Percentiles rank a stretch among this genome's conserved stretches.
phyloP scores from a whole-genome alignment of 2,797 vertebrate genomes.

The Onychomys torridus region DNA sequence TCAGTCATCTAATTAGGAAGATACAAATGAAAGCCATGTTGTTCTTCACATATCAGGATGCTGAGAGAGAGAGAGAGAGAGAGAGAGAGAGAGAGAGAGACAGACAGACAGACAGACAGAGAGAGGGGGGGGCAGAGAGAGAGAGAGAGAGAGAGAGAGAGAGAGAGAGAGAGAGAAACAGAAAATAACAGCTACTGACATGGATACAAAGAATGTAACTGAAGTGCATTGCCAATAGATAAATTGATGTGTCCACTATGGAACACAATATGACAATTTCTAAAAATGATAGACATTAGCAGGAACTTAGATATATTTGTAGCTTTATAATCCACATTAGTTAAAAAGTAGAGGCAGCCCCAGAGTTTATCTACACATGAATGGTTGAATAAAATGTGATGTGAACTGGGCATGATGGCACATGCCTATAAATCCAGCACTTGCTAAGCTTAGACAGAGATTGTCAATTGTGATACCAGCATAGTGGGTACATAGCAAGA shows the following conservation, averaged over 20 bases:
- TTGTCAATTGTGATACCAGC: not conserved
- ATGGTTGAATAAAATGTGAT: not conserved
- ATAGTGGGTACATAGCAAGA: not conserved
- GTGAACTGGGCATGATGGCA: not conserved
- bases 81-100: too few species aligned
- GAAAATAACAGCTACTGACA: not conserved
- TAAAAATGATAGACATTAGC: not conserved
- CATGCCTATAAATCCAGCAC: not conserved
- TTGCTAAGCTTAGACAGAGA: not conserved
- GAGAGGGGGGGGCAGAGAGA: too few species aligned
- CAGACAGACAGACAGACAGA: too few species aligned
- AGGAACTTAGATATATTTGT: not conserved
- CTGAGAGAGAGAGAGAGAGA: too few species aligned
- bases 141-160: too few species aligned
- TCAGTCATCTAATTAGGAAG: not conserved
- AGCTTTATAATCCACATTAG: not conserved
- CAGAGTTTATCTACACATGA: not conserved
- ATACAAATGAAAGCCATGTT: not conserved
- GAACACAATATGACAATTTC: not conserved
- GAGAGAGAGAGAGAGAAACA: not conserved
- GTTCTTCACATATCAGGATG: not conserved
- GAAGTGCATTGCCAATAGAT: not conserved
- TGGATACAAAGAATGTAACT: not conserved
- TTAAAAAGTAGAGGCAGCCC: not conserved
- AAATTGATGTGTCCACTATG: not conserved